Evolutionary conservation across 2,888 invertebrate genomes (phyloP).

Genomic region (Himalopsyche kuldschensis): DNA sequence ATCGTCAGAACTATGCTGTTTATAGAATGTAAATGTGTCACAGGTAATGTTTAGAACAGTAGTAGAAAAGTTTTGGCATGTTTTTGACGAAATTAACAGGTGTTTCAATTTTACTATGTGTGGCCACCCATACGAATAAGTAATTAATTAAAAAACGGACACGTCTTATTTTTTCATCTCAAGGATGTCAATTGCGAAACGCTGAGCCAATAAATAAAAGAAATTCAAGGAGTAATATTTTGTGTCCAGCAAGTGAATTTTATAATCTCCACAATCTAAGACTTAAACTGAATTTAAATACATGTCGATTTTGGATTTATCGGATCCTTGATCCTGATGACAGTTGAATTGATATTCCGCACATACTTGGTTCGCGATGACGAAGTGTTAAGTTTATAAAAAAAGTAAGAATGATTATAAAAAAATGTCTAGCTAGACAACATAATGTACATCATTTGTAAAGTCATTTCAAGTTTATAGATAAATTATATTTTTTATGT

Average conservation of each 20-base stretch:
- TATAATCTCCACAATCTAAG: constrained; percentile 18
- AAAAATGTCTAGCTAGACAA: neutral
- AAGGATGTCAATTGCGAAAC: neutral
- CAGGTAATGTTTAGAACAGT: too few species aligned
- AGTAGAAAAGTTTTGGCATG: neutral
- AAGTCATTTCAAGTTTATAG: neutral
- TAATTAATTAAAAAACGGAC: neutral
- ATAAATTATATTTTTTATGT: too few species aligned
- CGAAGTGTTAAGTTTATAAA: neutral
- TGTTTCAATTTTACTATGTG: neutral
- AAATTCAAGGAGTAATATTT: constrained; percentile 16
- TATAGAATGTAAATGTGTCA: too few species aligned
- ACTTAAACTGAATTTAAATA: constrained; percentile 13
- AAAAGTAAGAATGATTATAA: neutral
- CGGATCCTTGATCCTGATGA: constrained; percentile 30
- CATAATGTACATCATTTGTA: neutral
- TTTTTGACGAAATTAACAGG: neutral
- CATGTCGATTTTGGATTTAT: constrained; percentile 16
- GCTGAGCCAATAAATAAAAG: neutral
- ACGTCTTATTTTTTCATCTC: neutral
- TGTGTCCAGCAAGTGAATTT: constrained; percentile 14
- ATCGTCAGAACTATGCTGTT: too few species aligned
- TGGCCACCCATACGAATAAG: neutral
- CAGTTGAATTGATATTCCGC: neutral
- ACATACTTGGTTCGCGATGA: neutral